A percentile compares a stretch with the other conserved stretches of the same genome.
Conservation (phyloP, 2,888 invertebrate species). For the Lithophane leautieri region DNA sequence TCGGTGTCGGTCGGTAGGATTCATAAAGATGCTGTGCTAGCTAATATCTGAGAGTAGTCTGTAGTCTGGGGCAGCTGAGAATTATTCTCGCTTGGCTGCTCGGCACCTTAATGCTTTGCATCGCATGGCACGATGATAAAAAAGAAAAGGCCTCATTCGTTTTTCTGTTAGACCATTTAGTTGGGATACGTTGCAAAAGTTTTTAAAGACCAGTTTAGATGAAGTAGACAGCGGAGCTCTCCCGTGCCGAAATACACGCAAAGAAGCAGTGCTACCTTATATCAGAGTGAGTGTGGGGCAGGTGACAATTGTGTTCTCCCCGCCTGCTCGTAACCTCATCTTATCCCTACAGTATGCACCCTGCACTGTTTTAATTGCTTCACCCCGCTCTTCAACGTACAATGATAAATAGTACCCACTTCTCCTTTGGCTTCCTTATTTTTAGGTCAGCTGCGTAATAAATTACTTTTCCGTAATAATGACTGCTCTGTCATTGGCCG, state of each 20-base stretch:
- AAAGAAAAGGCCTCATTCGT: neutral
- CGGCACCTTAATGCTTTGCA: constrained; percentile 28
- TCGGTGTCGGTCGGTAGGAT: constrained; percentile 45
- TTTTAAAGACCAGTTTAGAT: constrained; percentile 8
- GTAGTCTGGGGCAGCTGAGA: constrained; percentile 67
- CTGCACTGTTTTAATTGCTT: constrained; percentile 69
- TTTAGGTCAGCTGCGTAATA: constrained; percentile 70
- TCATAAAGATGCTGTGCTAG: constrained; percentile 67
- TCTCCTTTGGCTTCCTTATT: constrained; percentile 60
- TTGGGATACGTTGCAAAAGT: neutral
- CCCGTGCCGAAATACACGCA: constrained; percentile 50
- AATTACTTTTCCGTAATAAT: constrained; percentile 70
- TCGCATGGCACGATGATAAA: neutral
- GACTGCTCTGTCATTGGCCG: constrained; percentile 68
- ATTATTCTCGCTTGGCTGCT: constrained; percentile 31
- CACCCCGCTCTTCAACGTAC: constrained; percentile 35
- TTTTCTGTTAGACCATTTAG: neutral
- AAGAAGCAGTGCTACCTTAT: constrained; percentile 65
- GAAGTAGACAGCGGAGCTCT: constrained; percentile 47
- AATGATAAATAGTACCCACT: constrained; percentile 64
- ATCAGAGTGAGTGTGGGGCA: constrained; percentile 62
- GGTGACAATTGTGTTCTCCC: constrained; percentile 59
- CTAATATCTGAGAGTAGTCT: constrained; percentile 70
- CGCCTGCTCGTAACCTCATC: constrained; percentile 46
- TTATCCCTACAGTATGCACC: constrained; percentile 62